Evolutionary conservation across 2,113 vertebrate genomes (phyloP).

Genomic region (Sceloporus tristichus): DNA sequence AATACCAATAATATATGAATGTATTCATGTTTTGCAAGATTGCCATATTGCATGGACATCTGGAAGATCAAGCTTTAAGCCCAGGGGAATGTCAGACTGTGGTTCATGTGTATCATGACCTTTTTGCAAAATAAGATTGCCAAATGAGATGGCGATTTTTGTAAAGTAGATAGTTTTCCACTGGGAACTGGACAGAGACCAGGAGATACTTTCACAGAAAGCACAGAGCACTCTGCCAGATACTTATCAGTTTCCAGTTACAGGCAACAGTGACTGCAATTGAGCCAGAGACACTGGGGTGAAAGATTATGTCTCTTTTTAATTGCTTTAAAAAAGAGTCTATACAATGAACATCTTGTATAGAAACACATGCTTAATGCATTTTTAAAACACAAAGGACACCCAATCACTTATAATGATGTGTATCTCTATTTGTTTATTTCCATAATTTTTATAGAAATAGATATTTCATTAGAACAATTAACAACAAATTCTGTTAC

Average conservation of each 20-base stretch:
- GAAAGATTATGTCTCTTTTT: background rate
- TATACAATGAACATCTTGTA: background rate
- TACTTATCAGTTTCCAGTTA: slow-evolving; percentile 42
- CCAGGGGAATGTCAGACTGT: fast-evolving
- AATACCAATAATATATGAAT: background rate
- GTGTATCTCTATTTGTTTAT: background rate
- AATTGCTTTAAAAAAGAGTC: slow-evolving; percentile 27
- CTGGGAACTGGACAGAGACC: background rate
- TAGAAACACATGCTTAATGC: slow-evolving; percentile 28
- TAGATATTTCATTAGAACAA: background rate
- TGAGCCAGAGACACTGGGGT: slow-evolving; percentile 20
- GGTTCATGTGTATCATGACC: background rate
- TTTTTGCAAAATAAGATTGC: background rate
- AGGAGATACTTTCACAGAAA: background rate
- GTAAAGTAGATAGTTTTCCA: slow-evolving; percentile 1
- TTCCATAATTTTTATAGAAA: background rate
- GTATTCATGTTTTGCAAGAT: background rate
- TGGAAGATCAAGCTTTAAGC: slow-evolving; percentile 16
- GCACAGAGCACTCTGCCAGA: slow-evolving; percentile 24
- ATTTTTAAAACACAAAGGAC: background rate
- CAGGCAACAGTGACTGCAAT: slow-evolving; percentile 16
- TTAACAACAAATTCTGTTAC: background rate
- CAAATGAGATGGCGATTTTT: slow-evolving; percentile 27
- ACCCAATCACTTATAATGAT: background rate
- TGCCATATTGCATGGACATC: background rate